A percentile compares a stretch with the other conserved stretches of the same genome.
phyloP scores from a whole-genome alignment of 2,113 vertebrate species.

The Grammomys dolichurus region DNA sequence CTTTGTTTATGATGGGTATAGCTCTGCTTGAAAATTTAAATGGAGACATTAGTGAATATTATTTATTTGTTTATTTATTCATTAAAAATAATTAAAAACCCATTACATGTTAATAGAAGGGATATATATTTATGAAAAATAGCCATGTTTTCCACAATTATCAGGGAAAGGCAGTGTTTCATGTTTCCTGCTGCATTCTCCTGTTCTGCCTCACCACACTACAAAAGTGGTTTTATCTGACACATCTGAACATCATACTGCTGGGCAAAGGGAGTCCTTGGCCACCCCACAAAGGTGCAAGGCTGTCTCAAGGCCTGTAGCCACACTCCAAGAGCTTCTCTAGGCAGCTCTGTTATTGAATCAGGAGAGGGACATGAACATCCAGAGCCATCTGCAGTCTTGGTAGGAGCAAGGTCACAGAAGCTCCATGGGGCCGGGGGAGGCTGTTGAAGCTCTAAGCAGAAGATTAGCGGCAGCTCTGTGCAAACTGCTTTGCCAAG shows the following conservation, averaged over 20 bases:
- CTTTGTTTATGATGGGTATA: neutral
- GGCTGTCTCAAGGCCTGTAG: neutral
- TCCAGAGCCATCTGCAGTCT: neutral
- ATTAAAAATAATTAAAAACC: slow-evolving; percentile 6
- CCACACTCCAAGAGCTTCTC: neutral
- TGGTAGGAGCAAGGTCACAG: neutral
- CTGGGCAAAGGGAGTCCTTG: neutral
- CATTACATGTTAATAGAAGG: neutral
- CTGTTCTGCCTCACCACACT: neutral
- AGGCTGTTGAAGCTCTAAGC: too few relatives aligned
- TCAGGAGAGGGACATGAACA: neutral
- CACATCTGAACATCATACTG: neutral
- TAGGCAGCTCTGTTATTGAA: neutral
- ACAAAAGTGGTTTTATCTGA: neutral
- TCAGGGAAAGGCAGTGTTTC: neutral
- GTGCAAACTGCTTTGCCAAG: neutral
- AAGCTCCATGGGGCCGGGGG: neutral
- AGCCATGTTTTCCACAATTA: neutral
- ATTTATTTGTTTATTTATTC: neutral
- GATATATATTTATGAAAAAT: neutral
- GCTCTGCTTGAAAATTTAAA: neutral
- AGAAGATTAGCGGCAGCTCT: neutral
- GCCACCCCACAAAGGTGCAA: neutral
- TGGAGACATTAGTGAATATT: neutral
- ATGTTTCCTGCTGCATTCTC: neutral